Evolutionary conservation across 2,888 invertebrate genomes (phyloP), one percentile per base, ranked within the genome.

Genomic region (Trisateles emortualis): DNA sequence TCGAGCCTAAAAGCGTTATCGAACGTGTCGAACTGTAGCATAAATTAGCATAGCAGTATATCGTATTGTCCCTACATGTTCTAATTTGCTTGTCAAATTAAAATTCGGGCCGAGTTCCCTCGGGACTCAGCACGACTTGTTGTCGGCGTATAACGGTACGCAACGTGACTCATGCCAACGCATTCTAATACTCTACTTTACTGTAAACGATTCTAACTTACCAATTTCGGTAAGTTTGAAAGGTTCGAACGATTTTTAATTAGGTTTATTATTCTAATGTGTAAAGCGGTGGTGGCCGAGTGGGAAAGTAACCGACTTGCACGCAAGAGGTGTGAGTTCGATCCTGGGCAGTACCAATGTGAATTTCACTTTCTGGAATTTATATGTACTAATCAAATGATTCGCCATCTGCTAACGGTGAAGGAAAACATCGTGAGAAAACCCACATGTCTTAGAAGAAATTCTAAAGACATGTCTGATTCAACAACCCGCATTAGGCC

Each of bases 51-150:
- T 56, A 46, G 41, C 45, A 63, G 59, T 64, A 64, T 60, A 69
- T 52, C 49, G 40, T 56, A 56, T 54, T 17, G 57, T 50, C 68
- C 73, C 71, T 70, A 76, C 63, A 71, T 62, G 77, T 70, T 78
- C 78, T 80, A 87, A 88, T 88, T 88, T 78, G 75, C 74, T 78
- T 68, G 73, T 73, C 68, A 59, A 83, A 86, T 89, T 88, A 72
- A 86, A 87, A 89, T 90, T 89, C 89, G 86, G 82, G 51, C 45
- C 84, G 71, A 77, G 88, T 80, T 83, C 85, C 86, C 64, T 59
- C 50, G 79, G 87, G 86, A 83, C 72, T 79, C 72, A 73, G 64
- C 68, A 54, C 72, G 66, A 68, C 59, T 74, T 82, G 80, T 81
- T 85, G 81, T 85, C 59, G 52, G 48, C 55, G 61, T 41, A 56